A percentile compares a stretch with the other conserved stretches of the same genome.
phyloP scores from a whole-genome alignment of 2,113 vertebrate species.

The Python bivittatus region DNA sequence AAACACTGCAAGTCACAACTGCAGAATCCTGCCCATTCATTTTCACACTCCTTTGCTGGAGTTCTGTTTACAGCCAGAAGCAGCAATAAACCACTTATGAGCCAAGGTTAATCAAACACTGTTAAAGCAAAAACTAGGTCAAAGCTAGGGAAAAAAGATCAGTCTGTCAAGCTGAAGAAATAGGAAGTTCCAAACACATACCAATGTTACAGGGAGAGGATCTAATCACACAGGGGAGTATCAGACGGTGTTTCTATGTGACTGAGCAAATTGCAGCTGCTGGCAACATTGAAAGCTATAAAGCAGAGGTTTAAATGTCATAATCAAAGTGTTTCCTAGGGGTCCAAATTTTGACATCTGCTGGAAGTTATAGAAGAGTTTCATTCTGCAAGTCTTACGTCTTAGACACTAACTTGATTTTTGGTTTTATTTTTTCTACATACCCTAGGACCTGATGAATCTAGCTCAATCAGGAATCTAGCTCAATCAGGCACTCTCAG shows the following conservation, averaged over 20 bases:
- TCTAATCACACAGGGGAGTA: not conserved
- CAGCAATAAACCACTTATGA: not conserved
- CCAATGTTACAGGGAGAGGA: not conserved
- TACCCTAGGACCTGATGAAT: not conserved
- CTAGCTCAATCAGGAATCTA: not conserved
- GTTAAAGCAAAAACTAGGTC: not conserved
- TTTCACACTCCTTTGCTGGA: not conserved
- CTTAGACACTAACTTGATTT: not conserved
- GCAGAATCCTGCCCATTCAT: not conserved
- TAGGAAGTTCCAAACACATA: not conserved
- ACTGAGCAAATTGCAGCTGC: not conserved
- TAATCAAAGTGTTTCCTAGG: not conserved
- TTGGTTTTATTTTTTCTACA: not conserved
- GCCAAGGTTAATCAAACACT: not conserved
- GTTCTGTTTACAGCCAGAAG: not conserved
- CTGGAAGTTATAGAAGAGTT: not conserved
- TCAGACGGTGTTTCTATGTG: not conserved
- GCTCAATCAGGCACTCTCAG: not conserved
- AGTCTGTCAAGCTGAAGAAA: not conserved
- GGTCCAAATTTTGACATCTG: not conserved
- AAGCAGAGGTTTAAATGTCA: not conserved
- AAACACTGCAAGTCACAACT: not conserved
- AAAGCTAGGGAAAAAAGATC: not conserved
- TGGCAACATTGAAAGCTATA: not conserved
- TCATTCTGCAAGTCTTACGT: not conserved